Base-by-base conservation (phyloP, 2,888 invertebrate species). In the Ochropacha duplaris region DNA sequence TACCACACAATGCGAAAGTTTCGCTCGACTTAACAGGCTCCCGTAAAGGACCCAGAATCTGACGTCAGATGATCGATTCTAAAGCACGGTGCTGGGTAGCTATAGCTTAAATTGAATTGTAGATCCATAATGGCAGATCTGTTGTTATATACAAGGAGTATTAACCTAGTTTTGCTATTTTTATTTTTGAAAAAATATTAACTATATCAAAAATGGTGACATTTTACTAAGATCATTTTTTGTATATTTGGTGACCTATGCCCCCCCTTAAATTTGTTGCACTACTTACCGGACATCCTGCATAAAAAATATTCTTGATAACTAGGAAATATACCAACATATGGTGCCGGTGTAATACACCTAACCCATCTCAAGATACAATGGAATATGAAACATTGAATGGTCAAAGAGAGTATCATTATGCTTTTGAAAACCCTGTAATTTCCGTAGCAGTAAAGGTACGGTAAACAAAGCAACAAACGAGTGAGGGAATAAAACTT, bases 391-490 rank as follows among this genome's bases (percentile, higher is more conserved):
- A 39, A 16, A 39, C 0, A n/a, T 34, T 4, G 16, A 28, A 26
- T 50, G 28, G 26, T 50, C n/a, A n/a, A 39, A 26, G 50, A 26
- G 26, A 50, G 28, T 50, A 50, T 28, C 26, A 26, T 5, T 6
- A 36, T 36, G 36, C 36, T 16, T 39, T 6, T 16, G 16, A 39
- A 39, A 39, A 16, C 16, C n/a, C 50, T 24, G 16, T 50, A n/a
- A 50, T 50, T 26, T 50, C 26, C 50, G n/a, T 14, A 39, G 39
- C 16, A 39, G 14, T 39, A 14, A 39, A n/a, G 50, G 50, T 24
- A 26, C n/a, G 28, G n/a, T 50, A 50, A 50, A 50, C 50, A 50
- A 50, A 50, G 12, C 50, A 6, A 50, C 50, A 50, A 50, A 50
- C 24, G 26, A 50, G 26, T 16, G 39, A 14, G 39, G 26, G 50